Conservation (phyloP, 2,113 vertebrate species). For the Hyaena hyaena region DNA sequence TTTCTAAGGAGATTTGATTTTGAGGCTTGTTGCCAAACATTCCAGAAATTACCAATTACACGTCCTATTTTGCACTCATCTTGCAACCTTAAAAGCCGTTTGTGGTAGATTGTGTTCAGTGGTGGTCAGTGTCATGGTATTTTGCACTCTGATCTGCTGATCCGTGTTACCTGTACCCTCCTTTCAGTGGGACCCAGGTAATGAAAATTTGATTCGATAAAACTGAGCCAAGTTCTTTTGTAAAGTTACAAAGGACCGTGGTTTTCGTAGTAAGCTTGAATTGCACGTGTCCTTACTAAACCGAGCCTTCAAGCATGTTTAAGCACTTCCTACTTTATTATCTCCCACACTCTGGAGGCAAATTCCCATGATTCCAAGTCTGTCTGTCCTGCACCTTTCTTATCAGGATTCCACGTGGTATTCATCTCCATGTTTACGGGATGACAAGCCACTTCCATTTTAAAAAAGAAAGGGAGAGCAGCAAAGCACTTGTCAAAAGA, state of each 20-base stretch:
- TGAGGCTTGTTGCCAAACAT: not conserved
- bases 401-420: not conserved
- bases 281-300: not conserved
- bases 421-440: not conserved
- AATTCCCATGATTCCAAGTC: not conserved
- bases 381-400: not conserved
- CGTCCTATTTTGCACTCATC: not conserved
- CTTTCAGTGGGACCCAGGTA: not conserved
- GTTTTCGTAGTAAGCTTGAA: not conserved
- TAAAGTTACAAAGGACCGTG: not conserved
- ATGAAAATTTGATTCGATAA: not conserved
- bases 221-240: not conserved
- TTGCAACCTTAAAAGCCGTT: not conserved
- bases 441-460: not conserved
- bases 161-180: accelerated
- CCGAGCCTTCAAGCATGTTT: not conserved
- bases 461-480: not conserved
- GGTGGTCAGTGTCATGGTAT: not conserved
- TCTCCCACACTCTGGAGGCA: not conserved
- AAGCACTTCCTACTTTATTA: not conserved
- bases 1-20: constrained; percentile 45
- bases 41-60: not conserved
- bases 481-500: not conserved
- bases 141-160: not conserved
- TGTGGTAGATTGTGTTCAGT: not conserved